Conservation (phyloP, 2,888 invertebrate species). For the Athripsodes cinereus region DNA sequence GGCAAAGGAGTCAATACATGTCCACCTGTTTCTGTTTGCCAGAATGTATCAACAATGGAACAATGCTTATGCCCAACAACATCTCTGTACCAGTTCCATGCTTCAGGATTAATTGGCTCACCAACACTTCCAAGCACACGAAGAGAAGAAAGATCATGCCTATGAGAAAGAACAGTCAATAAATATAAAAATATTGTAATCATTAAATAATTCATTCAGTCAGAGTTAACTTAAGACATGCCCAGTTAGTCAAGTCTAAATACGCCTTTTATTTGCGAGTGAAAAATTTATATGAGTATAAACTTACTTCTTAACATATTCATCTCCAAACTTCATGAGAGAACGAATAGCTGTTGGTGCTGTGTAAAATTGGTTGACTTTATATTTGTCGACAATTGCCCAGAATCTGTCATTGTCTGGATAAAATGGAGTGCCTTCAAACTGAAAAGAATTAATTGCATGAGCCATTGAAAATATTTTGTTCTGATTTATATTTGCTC, state of each 20-base stretch:
- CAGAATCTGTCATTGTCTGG: conserved; percentile 93
- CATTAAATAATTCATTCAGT: too few species aligned
- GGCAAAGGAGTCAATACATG: conserved; percentile 95
- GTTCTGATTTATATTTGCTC: too few species aligned
- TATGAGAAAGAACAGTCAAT: too few species aligned
- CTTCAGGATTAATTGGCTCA: conserved; percentile 98
- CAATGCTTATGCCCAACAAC: conserved; percentile 75
- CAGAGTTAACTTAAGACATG: too few species aligned
- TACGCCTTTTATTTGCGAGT: not conserved
- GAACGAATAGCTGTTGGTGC: conserved; percentile 97
- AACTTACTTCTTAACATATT: conserved; percentile 68
- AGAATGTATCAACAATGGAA: conserved; percentile 96
- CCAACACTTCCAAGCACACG: conserved; percentile 94
- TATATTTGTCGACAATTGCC: conserved; percentile 88
- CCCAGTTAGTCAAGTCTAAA: too few species aligned
- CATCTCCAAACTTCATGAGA: conserved; percentile 91
- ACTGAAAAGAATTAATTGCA: conserved; percentile 58
- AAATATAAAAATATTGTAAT: too few species aligned
- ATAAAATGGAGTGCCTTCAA: conserved; percentile 95
- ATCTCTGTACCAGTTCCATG: conserved; percentile 94
- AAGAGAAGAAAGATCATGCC: conserved; percentile 58
- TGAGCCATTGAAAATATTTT: too few species aligned
- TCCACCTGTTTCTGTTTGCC: conserved; percentile 99
- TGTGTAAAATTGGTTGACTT: conserved; percentile 94
- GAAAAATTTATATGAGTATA: not conserved